A percentile compares a stretch with the other conserved stretches of the same genome.
Conservation (phyloP, 2,797 vertebrate species). For the Lindbergichthys nudifrons region DNA sequence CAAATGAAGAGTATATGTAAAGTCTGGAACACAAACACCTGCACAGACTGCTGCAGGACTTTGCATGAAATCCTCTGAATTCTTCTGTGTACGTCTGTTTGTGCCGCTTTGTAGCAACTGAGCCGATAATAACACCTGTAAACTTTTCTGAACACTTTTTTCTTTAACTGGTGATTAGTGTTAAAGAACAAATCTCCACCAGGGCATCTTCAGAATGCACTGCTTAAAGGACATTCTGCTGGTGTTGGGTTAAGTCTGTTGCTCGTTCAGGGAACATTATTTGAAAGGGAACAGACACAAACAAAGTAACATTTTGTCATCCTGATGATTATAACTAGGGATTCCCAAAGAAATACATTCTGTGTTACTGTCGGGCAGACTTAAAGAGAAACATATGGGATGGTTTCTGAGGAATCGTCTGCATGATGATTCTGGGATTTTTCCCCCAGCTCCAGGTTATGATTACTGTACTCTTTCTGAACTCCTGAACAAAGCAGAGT, state of each 20-base stretch:
- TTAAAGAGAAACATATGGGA: not conserved
- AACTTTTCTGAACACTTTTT: not conserved
- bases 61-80: not conserved
- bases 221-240: not conserved
- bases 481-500: not conserved
- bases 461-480: too few relatives aligned
- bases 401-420: not conserved
- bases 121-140: not conserved
- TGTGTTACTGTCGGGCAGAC: not conserved
- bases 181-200: not conserved
- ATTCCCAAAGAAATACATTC: not conserved
- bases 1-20: slow-evolving; percentile 40
- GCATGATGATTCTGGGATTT: not conserved
- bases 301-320: too few relatives aligned
- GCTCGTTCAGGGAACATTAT: not conserved
- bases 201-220: not conserved
- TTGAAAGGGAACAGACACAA: not conserved
- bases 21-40: not conserved
- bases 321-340: too few relatives aligned
- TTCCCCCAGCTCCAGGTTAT: not conserved
- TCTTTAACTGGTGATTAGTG: not conserved
- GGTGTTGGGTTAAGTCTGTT: not conserved
- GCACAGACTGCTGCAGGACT: slow-evolving; percentile 2
- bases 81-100: not conserved
- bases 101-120: not conserved